phyloP scores from a whole-genome alignment of 2,888 invertebrate species.

The Pharmacophagus antenor region DNA sequence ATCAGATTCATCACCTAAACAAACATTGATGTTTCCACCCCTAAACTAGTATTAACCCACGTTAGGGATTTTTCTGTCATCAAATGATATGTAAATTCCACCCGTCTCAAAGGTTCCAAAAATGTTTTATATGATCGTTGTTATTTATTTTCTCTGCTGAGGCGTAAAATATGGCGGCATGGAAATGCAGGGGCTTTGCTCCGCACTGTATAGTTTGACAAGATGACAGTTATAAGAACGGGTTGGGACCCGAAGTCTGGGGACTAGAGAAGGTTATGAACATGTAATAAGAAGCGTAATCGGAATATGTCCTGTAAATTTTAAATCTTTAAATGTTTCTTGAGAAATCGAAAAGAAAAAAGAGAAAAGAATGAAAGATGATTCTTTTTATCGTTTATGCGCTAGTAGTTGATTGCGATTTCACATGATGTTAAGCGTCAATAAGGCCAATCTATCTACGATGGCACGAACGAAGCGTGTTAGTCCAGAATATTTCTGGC shows the following conservation, averaged over 20 bases:
- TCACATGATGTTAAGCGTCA: too few species aligned
- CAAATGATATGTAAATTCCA: conserved; percentile 77
- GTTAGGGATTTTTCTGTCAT: conserved; percentile 69
- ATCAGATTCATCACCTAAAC: conserved; percentile 36
- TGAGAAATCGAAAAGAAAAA: too few species aligned
- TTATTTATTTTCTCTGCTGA: conserved; percentile 77
- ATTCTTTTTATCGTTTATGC: too few species aligned
- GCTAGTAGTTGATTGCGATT: too few species aligned
- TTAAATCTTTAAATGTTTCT: too few species aligned
- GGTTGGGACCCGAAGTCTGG: too few species aligned
- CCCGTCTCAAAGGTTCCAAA: conserved; percentile 64
- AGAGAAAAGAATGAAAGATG: too few species aligned
- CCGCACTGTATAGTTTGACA: conserved; percentile 73
- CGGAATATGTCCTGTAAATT: conserved; percentile 55
- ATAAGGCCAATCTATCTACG: too few species aligned
- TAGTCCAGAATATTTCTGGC: too few species aligned
- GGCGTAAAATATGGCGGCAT: conserved; percentile 75
- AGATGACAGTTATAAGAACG: conserved; percentile 73
- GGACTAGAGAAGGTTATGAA: conserved; percentile 43
- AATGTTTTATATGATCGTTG: conserved; percentile 73
- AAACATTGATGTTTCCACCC: conserved; percentile 50
- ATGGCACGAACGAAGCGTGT: too few species aligned
- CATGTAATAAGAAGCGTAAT: conserved; percentile 36
- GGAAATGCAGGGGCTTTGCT: conserved; percentile 74
- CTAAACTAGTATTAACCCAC: conserved; percentile 54